phyloP scores from a whole-genome alignment of 2,888 invertebrate species.

The Dynastes hyllus region DNA sequence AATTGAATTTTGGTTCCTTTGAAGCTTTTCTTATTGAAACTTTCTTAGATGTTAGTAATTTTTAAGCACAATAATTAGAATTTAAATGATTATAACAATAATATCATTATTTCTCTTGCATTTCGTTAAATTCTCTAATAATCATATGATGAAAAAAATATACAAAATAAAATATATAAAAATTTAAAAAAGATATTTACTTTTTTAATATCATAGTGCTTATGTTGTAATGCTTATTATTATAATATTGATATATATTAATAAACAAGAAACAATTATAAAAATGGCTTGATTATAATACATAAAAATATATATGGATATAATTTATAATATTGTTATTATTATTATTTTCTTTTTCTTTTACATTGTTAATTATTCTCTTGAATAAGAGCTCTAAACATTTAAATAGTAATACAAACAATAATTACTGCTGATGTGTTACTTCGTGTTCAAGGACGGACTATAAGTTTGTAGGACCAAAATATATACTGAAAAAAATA shows the following conservation, averaged over 20 bases:
- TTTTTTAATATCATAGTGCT: slow-evolving; percentile 24
- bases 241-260: slow-evolving; percentile 13
- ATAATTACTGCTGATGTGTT: neutral
- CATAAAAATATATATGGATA: slow-evolving; percentile 31
- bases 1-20: slow-evolving; percentile 27
- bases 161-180: slow-evolving; percentile 12
- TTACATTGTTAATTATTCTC: neutral
- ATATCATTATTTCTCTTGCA: neutral
- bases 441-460: slow-evolving; percentile 1
- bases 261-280: slow-evolving; percentile 1
- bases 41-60: too few relatives aligned
- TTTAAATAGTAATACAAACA: neutral
- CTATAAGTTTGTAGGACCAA: slow-evolving; percentile 6
- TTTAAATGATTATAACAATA: too few relatives aligned
- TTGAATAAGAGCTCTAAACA: neutral
- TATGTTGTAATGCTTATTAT: slow-evolving; percentile 33
- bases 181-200: neutral
- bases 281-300: slow-evolving; percentile 31
- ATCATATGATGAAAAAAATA: neutral
- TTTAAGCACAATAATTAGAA: too few relatives aligned
- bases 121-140: neutral
- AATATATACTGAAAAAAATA: neutral
- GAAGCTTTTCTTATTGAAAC: neutral
- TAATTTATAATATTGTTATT: slow-evolving; percentile 20
- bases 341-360: neutral